Evolutionary conservation across 2,797 vertebrate species (phyloP), one percentile per base, ranked within the genome.

Genomic region (Enteromius radiatus): DNA sequence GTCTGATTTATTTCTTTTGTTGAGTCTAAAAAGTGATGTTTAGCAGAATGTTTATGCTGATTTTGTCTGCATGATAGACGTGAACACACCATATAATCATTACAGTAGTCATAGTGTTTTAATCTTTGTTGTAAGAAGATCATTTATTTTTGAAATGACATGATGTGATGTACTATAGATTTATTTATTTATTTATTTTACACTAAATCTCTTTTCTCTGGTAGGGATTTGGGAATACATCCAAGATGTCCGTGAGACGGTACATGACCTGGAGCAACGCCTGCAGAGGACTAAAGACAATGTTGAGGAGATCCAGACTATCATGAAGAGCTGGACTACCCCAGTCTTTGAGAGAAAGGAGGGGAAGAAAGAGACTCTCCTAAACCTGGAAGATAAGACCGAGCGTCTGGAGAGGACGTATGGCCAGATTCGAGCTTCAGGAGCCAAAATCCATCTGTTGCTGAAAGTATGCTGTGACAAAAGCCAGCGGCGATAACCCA

Each of bases 261-360:
- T 98, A 74, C 92, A 80, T 76, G 96, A 96, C 89, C 93, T 99
- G 19, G 96, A 98, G 84, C 89, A 75, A 87, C 92, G 95, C 84
- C 90, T 97, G 52, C 96, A 97, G 90, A 96, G 91, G 88, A 89
- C 93, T 77, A 96, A 97, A 90, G 94, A 93, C 90, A 97, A 99
- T 0, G 90, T 97, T 23, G 94, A 96, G 71, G 94, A 96, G 86
- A 97, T 99, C 85, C 95, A 95, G 89, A 93, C 41, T 83, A 91
- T 94, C 0, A 93, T 97, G 93, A 94, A 56, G 71, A 93, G 92
- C 0, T 99, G 97, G 98, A 86, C 88, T 45, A 90, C 85, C 0
- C 97, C 97, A 0, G 38, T 98, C 15, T 96, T 96, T 8, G 95
- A 96, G 89, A 95, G 97, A 86, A 97, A 93, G 83, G 97, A 98